Evolutionary conservation across 1,140 invertebrate species (phyloP), one percentile per base, ranked within the genome.

Genomic region (Brachionus calyciflorus): DNA sequence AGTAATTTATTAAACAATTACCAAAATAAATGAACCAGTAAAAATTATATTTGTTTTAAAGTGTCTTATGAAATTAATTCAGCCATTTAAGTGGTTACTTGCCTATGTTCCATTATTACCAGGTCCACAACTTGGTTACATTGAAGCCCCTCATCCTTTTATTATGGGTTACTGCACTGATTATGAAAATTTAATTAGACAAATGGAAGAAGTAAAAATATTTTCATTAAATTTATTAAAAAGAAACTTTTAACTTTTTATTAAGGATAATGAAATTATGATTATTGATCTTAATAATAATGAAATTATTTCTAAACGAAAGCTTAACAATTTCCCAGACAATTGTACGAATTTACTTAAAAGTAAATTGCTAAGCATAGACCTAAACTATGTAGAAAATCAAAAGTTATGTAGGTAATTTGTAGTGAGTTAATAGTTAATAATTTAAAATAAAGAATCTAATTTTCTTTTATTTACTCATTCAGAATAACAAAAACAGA

Each of bases 11-110:
- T 24, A 24, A 21, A 10, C 21, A 51, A 12, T 7, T 24, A 30
- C 21, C 21, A n/a, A n/a, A n/a, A 21, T 69, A 9, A 46, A 9
- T n/a, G 12, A 12, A 3, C 3, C n/a, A 51, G 24, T 33, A 2
- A 17, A 51, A 73, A 49, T 51, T 12, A 4, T 21, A n/a, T 24
- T 19, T 73, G 49, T 41, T 21, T 7, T 4, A 21, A 30, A 73
- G 69, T 73, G 46, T 73, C 51, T 73, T 26, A 19, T 73, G 30
- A 73, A 73, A 73, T 21, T 73, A 33, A 26, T 73, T 51, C 44
- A 73, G 28, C 69, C 69, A 40, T 73, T 73, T 26, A 73, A 73
- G 51, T 73, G 69, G 69, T 14, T 51, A 10, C 46, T 73, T 33
- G 19, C 69, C 49, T 73, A 73, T 55, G 69, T 73, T 40, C 69